Evolutionary conservation across 2,888 invertebrate species (phyloP), one percentile per base, ranked within the genome.

Genomic region (Dione juno): DNA sequence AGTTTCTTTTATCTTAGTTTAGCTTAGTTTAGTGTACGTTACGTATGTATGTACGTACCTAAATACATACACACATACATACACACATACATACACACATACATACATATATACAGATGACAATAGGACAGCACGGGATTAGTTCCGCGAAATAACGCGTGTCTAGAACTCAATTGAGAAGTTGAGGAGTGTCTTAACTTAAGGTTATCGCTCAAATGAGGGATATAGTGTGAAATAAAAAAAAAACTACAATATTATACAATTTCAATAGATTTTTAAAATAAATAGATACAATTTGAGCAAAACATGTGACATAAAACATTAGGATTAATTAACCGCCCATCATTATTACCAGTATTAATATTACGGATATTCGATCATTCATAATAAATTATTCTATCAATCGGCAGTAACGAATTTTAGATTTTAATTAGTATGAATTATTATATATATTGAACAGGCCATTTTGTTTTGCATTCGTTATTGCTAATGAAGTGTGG

Each of bases 1-100:
- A 59, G 21, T 59, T 41, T 35, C 53, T 54, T 54, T 59, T 43
- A 41, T 59, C n/a, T 59, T 19, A 3, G 40, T 21, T 41, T 28
- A 21, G 40, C 14, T 14, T 59, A 59, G 14, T 59, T 59, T 41
- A 19, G 11, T 58, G 13, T 40, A 19, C 40, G 8, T 41, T 1
- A 9, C 11, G 10, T 41, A 43, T 41, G n/a, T n/a, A n/a, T n/a
- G n/a, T 43, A 41, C 41, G 19, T 19, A 19, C 19, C 14, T 45
- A 45, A 2, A 28, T 28, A 28, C 28, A 28, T 28, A 28, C 28
- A 28, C 5, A 28, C 28, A 28, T 28, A 28, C 28, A 28, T 28
- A 28, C 28, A 28, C n/a, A n/a, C n/a, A 28, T 28, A 28, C 28
- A 28, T 28, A 28, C 28, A 28, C 5, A 28, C 28, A 28, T 28